phyloP scores from a whole-genome alignment of 2,113 vertebrate genomes.

The Dasyurus viverrinus region DNA sequence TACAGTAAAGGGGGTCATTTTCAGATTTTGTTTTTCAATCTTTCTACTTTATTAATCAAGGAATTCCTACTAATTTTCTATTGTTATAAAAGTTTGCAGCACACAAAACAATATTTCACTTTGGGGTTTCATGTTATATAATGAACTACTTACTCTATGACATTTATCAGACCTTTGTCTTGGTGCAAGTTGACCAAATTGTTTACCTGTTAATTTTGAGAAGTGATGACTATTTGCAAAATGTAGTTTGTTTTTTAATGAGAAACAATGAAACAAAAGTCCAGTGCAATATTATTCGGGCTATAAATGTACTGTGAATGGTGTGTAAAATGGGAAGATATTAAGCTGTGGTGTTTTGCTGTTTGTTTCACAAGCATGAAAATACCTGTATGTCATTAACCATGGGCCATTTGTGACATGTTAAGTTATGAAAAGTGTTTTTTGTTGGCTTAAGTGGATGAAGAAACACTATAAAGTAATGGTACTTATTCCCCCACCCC shows the following conservation, averaged over 20 bases:
- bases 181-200: constrained; percentile 78
- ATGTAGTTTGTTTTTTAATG: background rate
- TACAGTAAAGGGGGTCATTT: constrained; percentile 77
- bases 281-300: constrained; percentile 77
- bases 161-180: constrained; percentile 64
- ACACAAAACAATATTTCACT: constrained; percentile 55
- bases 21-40: constrained; percentile 74
- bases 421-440: constrained; percentile 23
- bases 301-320: constrained; percentile 76
- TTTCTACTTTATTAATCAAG: constrained; percentile 84
- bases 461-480: background rate
- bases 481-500: constrained; percentile 10
- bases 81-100: constrained; percentile 73
- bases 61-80: constrained; percentile 77
- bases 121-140: constrained; percentile 66
- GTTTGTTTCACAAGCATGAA: constrained; percentile 80
- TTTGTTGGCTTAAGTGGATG: constrained; percentile 21
- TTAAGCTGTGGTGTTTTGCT: constrained; percentile 80
- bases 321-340: constrained; percentile 73
- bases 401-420: constrained; percentile 64
- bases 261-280: constrained; percentile 56
- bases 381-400: constrained; percentile 55
- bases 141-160: constrained; percentile 20
- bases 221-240: constrained; percentile 70
- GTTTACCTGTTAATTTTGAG: constrained; percentile 63